These are phyloP conservation scores for Periophthalmodon schlosseri DNA, from an alignment of 2,113 vertebrate species.

Conservation along the genomic window DNA sequence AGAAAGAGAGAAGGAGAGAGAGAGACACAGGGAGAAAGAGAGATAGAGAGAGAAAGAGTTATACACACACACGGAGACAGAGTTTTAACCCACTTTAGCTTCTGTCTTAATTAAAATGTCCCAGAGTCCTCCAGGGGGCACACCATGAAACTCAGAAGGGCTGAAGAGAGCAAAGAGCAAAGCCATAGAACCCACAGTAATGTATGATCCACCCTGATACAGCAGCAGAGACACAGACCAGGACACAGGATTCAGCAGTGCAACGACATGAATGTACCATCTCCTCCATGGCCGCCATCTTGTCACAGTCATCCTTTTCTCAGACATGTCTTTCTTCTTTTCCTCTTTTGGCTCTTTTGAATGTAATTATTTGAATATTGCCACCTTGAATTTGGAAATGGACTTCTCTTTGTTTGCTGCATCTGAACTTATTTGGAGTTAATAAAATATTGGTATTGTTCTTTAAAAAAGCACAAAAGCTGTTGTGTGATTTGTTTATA, in stretches of 20 bases:
- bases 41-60: not conserved
- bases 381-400: constrained; percentile 64
- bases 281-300: constrained; percentile 28
- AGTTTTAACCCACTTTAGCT: constrained; percentile 66
- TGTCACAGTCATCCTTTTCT: constrained; percentile 24
- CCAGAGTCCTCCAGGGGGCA: constrained; percentile 30
- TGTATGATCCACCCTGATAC: constrained; percentile 3
- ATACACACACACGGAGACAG: constrained; percentile 9
- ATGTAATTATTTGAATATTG: constrained; percentile 70
- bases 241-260: not conserved
- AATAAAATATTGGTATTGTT: constrained; percentile 73
- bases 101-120: constrained; percentile 61
- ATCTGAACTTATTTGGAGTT: constrained; percentile 71
- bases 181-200: constrained; percentile 47
- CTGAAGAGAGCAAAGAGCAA: constrained; percentile 45
- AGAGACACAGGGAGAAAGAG: not conserved
- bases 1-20: not conserved
- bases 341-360: constrained; percentile 58
- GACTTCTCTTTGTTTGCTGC: constrained; percentile 67
- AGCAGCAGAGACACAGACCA: not conserved
- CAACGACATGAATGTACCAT: constrained; percentile 53
- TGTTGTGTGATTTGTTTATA: constrained; percentile 7
- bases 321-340: constrained; percentile 30
- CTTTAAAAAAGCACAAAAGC: constrained; percentile 57
- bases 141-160: constrained; percentile 3